These are phyloP conservation scores for Hirtodrosophila cameraria DNA, from an alignment of 2,888 invertebrate species.

Conservation along the genomic window DNA sequence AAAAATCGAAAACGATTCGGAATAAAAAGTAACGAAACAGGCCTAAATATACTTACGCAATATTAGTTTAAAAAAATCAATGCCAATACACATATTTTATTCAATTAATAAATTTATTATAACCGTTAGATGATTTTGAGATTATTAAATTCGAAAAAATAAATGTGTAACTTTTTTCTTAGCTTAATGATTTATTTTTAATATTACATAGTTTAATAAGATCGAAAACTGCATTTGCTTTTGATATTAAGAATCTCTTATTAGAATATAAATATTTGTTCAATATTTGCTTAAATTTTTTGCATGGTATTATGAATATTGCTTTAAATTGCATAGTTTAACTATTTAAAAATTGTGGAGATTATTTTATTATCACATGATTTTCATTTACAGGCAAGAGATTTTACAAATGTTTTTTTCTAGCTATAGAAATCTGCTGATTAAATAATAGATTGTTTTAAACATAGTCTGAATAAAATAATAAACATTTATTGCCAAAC, in stretches of 20 bases:
- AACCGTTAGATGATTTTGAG: constrained; percentile 66
- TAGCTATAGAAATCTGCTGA: constrained; percentile 65
- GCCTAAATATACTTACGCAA: neutral
- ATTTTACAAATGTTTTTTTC: constrained; percentile 78
- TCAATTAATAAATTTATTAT: constrained; percentile 68
- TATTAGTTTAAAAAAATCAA: neutral
- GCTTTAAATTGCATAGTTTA: constrained; percentile 74
- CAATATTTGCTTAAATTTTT: constrained; percentile 68
- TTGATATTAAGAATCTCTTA: constrained; percentile 65
- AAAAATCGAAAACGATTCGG: too few species aligned
- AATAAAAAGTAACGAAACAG: too few species aligned
- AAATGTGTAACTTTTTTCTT: constrained; percentile 69
- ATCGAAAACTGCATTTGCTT: constrained; percentile 69
- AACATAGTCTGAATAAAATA: constrained; percentile 36
- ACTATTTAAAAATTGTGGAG: constrained; percentile 79
- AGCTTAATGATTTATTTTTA: constrained; percentile 63
- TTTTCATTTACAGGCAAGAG: constrained; percentile 83
- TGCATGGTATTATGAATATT: constrained; percentile 72
- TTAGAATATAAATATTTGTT: constrained; percentile 71
- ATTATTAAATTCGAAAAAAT: constrained; percentile 78
- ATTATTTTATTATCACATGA: constrained; percentile 83
- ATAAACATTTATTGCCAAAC: constrained; percentile 42
- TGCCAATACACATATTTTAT: constrained; percentile 12
- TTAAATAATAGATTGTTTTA: constrained; percentile 48
- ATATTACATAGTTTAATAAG: constrained; percentile 62